phyloP scores from a whole-genome alignment of 92 coral and sea anemone genomes.

The Galaxea fascicularis region DNA sequence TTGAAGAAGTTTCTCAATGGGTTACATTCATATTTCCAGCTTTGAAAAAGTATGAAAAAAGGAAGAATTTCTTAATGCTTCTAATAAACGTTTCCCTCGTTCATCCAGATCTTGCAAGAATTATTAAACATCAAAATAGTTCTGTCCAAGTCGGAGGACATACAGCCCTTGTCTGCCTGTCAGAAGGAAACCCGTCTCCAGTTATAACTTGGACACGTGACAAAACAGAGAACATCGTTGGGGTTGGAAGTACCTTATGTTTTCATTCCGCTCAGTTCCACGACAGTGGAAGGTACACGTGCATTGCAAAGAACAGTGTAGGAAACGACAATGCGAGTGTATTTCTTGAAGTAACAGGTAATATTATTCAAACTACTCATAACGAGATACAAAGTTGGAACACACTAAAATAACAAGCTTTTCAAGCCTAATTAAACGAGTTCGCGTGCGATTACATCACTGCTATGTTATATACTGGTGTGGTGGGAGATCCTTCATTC shows the following conservation, averaged over 20 bases:
- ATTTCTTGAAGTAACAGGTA: conserved; percentile 1
- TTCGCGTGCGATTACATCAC: too few species aligned
- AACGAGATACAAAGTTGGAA: too few species aligned
- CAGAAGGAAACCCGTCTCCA: neutral
- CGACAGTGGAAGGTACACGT: neutral
- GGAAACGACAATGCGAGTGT: neutral
- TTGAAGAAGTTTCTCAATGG: too few species aligned
- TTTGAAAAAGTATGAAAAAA: too few species aligned
- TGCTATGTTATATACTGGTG: too few species aligned
- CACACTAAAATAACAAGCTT: too few species aligned
- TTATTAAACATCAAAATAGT: neutral
- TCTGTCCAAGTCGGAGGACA: neutral
- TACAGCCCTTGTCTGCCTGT: neutral
- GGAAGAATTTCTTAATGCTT: neutral
- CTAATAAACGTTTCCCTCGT: neutral
- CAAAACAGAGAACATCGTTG: neutral
- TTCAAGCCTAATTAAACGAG: too few species aligned
- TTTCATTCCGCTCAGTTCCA: neutral
- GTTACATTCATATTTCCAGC: too few species aligned
- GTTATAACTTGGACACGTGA: neutral
- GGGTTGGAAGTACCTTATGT: neutral
- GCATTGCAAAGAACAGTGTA: neutral
- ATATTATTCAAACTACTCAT: too few species aligned
- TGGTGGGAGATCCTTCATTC: too few species aligned
- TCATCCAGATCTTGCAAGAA: neutral